These are phyloP conservation scores for Calephelis perditalis DNA, from an alignment of 2,888 invertebrate genomes.

Conservation along the genomic window DNA sequence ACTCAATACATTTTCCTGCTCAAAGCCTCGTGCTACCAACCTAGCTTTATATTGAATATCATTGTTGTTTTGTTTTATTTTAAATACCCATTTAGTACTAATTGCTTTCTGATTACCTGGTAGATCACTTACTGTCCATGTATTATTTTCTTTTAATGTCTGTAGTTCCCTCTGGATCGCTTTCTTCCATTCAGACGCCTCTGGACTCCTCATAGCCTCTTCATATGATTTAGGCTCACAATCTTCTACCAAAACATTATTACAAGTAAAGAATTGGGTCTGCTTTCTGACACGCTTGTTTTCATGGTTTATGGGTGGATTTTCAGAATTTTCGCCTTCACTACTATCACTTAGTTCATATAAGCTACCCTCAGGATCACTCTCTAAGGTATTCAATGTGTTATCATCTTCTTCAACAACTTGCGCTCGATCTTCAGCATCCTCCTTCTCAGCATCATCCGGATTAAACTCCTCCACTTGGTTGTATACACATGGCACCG, in stretches of 20 bases:
- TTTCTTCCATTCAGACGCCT: neutral
- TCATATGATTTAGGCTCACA: neutral
- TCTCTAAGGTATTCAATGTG: too few relatives aligned
- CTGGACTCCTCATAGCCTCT: neutral
- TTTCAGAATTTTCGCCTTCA: too few relatives aligned
- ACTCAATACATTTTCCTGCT: constrained; percentile 20
- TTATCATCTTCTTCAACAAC: too few relatives aligned
- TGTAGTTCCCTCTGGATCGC: neutral
- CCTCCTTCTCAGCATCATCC: too few relatives aligned
- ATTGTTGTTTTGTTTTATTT: too few relatives aligned
- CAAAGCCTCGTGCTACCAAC: constrained; percentile 28
- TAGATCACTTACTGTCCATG: neutral
- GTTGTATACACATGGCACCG: too few relatives aligned
- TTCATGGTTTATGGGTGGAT: too few relatives aligned
- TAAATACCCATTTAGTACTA: neutral
- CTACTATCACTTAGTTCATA: too few relatives aligned
- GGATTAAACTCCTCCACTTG: too few relatives aligned
- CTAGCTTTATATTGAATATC: constrained; percentile 22
- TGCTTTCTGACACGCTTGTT: too few relatives aligned
- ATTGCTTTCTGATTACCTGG: neutral
- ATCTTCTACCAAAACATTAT: neutral
- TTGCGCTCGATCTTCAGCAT: too few relatives aligned
- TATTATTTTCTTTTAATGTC: constrained; percentile 1
- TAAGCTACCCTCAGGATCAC: too few relatives aligned
- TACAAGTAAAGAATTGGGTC: neutral